Evolutionary conservation across 2,888 invertebrate species (phyloP), one percentile per base, ranked within the genome.

Genomic region (Leptopterna dolabrata): DNA sequence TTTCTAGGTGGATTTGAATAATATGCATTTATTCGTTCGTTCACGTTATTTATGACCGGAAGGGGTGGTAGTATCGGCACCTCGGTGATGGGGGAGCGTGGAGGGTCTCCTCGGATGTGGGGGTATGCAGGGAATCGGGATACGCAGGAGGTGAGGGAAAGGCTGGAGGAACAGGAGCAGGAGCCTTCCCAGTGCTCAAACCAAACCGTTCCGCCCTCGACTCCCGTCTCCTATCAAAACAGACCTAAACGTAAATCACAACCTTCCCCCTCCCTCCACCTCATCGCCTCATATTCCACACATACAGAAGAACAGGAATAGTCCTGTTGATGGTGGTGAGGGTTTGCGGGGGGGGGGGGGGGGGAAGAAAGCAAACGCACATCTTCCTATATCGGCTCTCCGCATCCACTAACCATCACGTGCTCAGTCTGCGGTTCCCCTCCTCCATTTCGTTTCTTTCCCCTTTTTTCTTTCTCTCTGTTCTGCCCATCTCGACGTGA

Each of bases 191-290:
- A n/a, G n/a, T n/a, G n/a, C 47, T 47, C 47, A 47, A 11, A 47
- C 47, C 11, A 11, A 13, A 11, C 47, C 47, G 47, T 47, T 36
- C 63, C 63, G 63, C 27, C 27, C 63, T 19, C 16, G n/a, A 11
- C 16, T n/a, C 16, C 51, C n/a, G 9, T 19, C 27, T 19, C 19
- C 55, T 24, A 63, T 63, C 63, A 63, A 63, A 63, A 63, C 63
- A 63, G 63, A 63, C 63, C 63, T 63, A 24, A 63, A 63, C 63
- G 63, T 63, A 63, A 63, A 63, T 63, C 63, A 63, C 63, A 24
- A 24, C 63, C 13, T 19, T 9, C 63, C 13, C 51, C n/a, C 51
- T 51, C 51, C 51, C 51, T 1, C n/a, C 16, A 16, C 51, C n/a
- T 51, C 13, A 51, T n/a, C n/a, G 16, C 51, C n/a, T 51, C n/a